Conservation (phyloP, 2,888 invertebrate genomes). For the Chesias legatella region DNA sequence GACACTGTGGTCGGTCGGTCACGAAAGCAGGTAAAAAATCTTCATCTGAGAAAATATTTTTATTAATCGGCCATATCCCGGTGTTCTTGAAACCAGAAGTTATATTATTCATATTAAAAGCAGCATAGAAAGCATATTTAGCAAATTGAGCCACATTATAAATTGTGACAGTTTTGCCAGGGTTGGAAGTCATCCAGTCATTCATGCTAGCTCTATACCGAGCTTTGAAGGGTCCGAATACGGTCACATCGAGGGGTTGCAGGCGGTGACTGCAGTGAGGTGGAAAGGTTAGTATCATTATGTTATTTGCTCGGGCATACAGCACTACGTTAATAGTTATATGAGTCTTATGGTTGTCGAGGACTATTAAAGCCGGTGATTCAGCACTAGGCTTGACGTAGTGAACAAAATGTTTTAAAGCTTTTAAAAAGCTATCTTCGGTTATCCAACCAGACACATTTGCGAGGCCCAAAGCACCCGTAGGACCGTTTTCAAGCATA, state of each 20-base stretch:
- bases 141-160: slow-evolving; percentile 37
- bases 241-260: slow-evolving; percentile 35
- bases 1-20: background rate
- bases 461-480: slow-evolving; percentile 28
- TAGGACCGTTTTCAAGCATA: slow-evolving; percentile 31
- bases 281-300: slow-evolving; percentile 32
- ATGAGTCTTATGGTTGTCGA: slow-evolving; percentile 38
- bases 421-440: slow-evolving; percentile 26
- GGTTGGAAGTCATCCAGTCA: slow-evolving; percentile 36
- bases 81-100: slow-evolving; percentile 31
- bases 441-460: slow-evolving; percentile 39
- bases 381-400: slow-evolving; percentile 16
- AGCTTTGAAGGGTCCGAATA: slow-evolving; percentile 36
- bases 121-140: slow-evolving; percentile 26
- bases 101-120: slow-evolving; percentile 31
- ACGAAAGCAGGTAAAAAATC: slow-evolving; percentile 23
- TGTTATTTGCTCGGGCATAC: slow-evolving; percentile 31
- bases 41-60: slow-evolving; percentile 30
- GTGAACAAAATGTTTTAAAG: slow-evolving; percentile 35
- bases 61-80: slow-evolving; percentile 33
- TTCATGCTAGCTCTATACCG: slow-evolving; percentile 29
- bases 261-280: slow-evolving; percentile 36
- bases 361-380: slow-evolving; percentile 29
- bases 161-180: slow-evolving; percentile 36
- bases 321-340: slow-evolving; percentile 27